These are phyloP conservation scores for Catharus ustulatus DNA, from an alignment of 2,797 vertebrate species.

Conservation along the genomic window DNA sequence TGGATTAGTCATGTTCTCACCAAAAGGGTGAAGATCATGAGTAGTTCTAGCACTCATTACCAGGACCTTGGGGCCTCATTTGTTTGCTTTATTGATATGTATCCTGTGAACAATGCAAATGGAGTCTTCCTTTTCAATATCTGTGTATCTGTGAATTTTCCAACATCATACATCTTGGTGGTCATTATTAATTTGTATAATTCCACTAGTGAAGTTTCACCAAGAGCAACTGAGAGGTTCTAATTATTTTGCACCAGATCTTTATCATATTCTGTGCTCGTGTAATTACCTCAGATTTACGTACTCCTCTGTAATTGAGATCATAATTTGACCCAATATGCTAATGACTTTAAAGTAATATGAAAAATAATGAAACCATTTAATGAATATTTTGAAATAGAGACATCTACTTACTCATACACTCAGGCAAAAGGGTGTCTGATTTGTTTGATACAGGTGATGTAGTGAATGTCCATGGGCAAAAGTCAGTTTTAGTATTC, in stretches of 20 bases:
- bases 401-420: slow-evolving; percentile 40
- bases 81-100: background rate
- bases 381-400: slow-evolving; percentile 67
- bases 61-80: background rate
- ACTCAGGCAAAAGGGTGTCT: slow-evolving; percentile 41
- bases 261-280: background rate
- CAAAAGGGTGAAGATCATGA: slow-evolving; percentile 4
- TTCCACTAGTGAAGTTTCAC: slow-evolving; percentile 16
- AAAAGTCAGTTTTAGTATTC: background rate
- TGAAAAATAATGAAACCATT: slow-evolving; percentile 52
- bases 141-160: background rate
- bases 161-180: background rate
- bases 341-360: slow-evolving; percentile 39
- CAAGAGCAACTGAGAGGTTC: background rate
- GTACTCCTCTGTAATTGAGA: slow-evolving; percentile 44
- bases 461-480: background rate
- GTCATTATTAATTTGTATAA: slow-evolving; percentile 25
- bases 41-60: background rate
- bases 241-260: slow-evolving; percentile 42
- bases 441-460: slow-evolving; percentile 55
- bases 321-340: slow-evolving; percentile 25
- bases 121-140: background rate
- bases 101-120: background rate
- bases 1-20: background rate
- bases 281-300: slow-evolving; percentile 35